These are phyloP conservation scores for Hybognathus amarus DNA, from an alignment of 2,797 vertebrate genomes.

Conservation along the genomic window DNA sequence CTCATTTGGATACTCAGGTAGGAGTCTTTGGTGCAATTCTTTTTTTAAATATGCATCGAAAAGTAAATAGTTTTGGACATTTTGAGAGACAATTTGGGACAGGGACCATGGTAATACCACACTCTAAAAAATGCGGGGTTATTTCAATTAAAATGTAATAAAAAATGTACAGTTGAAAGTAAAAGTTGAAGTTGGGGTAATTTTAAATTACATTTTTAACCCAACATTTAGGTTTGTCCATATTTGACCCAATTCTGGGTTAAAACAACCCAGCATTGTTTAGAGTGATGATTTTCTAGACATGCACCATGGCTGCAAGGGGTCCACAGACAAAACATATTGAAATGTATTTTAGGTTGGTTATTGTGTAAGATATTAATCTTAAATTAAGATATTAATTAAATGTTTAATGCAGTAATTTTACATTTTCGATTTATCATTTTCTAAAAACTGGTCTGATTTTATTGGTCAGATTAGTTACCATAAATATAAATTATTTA, in stretches of 20 bases:
- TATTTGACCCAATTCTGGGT: too few relatives aligned
- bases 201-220: too few relatives aligned
- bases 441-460: not conserved
- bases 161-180: too few relatives aligned
- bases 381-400: not conserved
- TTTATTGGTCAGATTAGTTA: not conserved
- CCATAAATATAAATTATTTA: not conserved
- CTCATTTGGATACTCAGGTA: constrained; percentile 99
- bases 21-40: constrained; percentile 44
- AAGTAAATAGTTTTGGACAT: not conserved
- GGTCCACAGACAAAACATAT: not conserved
- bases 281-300: too few relatives aligned
- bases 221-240: too few relatives aligned
- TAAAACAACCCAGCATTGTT: too few relatives aligned
- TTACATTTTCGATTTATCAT: not conserved
- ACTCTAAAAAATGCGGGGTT: too few relatives aligned
- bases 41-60: not conserved
- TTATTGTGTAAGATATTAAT: not conserved
- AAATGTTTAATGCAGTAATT: not conserved
- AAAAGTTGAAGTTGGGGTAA: too few relatives aligned
- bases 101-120: not conserved
- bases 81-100: not conserved
- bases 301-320: not conserved
- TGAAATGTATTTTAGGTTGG: not conserved
- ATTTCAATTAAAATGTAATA: too few relatives aligned